Evolutionary conservation across 1,140 invertebrate genomes (phyloP), one percentile per base, ranked within the genome.

Genomic region (Drosophila sucinea): DNA sequence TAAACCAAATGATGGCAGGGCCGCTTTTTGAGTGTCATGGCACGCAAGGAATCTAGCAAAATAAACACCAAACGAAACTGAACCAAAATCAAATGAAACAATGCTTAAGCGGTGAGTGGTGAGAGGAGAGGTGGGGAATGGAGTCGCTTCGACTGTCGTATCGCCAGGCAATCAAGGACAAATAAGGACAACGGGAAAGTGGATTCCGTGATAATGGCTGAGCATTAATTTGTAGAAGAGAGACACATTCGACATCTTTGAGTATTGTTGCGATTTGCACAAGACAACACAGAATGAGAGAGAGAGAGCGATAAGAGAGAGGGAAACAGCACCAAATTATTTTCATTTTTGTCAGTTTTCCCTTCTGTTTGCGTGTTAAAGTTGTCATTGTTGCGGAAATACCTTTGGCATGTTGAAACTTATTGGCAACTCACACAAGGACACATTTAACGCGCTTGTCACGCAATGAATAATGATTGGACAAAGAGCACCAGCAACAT

Each of bases 381-480:
- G 60, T 74, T 77, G 51, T 55, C 64, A 66, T 72, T 86, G 61
- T 71, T 86, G 75, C 60, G 73, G 78, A 73, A 70, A 83, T 89
- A 87, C 83, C 84, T 83, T 83, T 87, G 79, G 76, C 77, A 77
- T 77, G 83, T 73, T 66, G 38, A 77, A 79, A 83, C 70, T 77
- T 86, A 86, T 86, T 86, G 83, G 73, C 82, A 62, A 72, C 67
- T 71, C 77, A 57, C 70, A 40, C 67, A 70, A 67, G 60, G 76
- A 77, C 73, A 84, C 84, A 84, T 84, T 89, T 89, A 78, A 83
- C 70, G 84, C 73, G 85, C 81, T 81, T 89, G 84, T 89, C 84
- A 89, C 85, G 84, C 84, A 84, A 90, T 89, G 85, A 89, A 89
- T 89, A 89, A 89, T 89, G 84, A 81, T 89, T 84, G 84, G 77